Evolutionary conservation across 1,140 invertebrate genomes (phyloP).

Genomic region (Pantala flavescens): DNA sequence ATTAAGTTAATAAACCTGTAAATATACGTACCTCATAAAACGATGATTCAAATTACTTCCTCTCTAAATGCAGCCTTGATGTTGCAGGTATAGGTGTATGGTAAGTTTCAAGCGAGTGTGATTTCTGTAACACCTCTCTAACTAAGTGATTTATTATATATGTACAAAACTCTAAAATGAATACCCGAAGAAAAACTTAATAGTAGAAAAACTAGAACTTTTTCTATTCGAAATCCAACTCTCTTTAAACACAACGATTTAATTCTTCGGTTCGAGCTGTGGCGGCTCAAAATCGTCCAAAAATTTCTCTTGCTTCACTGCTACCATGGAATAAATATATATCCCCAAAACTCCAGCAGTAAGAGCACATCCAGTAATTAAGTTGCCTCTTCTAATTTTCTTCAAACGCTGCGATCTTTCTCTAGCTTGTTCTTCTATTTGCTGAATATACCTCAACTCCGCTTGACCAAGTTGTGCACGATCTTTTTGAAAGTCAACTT

Average conservation of each 20-base stretch:
- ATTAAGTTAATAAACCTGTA: too few species aligned
- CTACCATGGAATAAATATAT: constrained; percentile 70
- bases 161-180: too few species aligned
- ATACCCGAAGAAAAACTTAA: too few species aligned
- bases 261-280: constrained; percentile 23
- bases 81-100: too few species aligned
- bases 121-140: too few species aligned
- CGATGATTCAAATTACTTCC: too few species aligned
- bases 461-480: constrained; percentile 44
- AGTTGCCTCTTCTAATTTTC: constrained; percentile 48
- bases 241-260: neutral
- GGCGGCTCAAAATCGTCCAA: constrained; percentile 78
- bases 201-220: too few species aligned
- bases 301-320: constrained; percentile 76
- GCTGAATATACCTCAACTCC: constrained; percentile 63
- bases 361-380: constrained; percentile 47
- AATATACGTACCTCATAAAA: too few species aligned
- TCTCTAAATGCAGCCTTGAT: too few species aligned
- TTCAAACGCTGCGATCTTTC: constrained; percentile 54
- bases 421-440: constrained; percentile 60
- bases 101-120: too few species aligned
- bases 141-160: too few species aligned
- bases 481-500: constrained; percentile 39
- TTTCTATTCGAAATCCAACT: too few species aligned
- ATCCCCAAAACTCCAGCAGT: constrained; percentile 54